Base-by-base conservation (phyloP, 53 echinoderm and acorn worm genomes). In the Mesocentrotus franciscanus region DNA sequence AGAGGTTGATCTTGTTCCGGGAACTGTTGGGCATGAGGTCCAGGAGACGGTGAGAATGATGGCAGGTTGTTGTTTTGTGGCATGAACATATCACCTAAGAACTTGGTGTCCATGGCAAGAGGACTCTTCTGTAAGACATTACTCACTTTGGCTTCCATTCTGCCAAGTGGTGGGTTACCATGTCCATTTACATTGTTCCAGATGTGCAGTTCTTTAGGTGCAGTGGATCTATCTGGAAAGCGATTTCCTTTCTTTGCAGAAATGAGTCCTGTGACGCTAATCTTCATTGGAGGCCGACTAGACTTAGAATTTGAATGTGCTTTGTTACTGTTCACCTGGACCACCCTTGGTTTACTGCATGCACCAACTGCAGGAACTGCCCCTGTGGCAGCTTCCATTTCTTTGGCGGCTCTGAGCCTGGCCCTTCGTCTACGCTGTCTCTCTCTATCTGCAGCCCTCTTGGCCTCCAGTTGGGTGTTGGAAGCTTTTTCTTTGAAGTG, bases 341-440 rank as follows among this genome's bases (percentile, higher is more conserved):
- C 71, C 56, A 92, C n/a, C 24, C 55, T 58, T n/a, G 94, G 59
- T 30, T 30, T 92, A 35, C 91, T 22, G 20, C 36, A 56, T 66
- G 39, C 66, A 20, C 66, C 60, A 20, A 56, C 30, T 42, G 14
- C 74, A 7, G 92, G 49, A 57, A n/a, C 57, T 8, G 12, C 16
- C 20, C 30, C 84, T 33, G 35, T 12, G 1, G 20, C n/a, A 61
- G 83, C 59, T 17, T 78, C 87, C 22, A 42, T 66, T 39, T 78
- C 35, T 61, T 55, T 94, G 15, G 85, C 95, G 9, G 95, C 95
- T 27, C 62, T 85, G 10, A 85, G 66, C 87, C 95, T 34, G 1
- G 95, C 95, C 39, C 95, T 71, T 17, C 87, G 95, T 35, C 95
- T 60, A 39, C 95, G 39, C 95, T 94, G 85, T 30, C 95, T 85